Conservation (phyloP, 2,797 vertebrate genomes). For the Acrocephalus scirpaceus region DNA sequence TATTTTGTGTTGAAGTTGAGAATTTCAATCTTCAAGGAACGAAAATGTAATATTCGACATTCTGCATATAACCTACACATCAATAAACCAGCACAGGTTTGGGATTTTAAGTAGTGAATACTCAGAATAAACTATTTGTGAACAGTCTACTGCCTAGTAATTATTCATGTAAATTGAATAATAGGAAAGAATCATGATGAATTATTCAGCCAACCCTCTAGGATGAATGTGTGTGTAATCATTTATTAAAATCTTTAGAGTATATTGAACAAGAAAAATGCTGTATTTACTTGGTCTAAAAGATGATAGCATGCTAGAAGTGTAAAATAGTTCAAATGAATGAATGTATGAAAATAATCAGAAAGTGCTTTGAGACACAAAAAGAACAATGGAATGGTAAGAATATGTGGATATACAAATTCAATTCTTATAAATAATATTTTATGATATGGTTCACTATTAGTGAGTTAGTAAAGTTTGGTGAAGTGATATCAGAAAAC, state of each 20-base stretch:
- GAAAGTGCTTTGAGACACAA: background rate
- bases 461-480: background rate
- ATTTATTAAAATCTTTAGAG: constrained; percentile 37
- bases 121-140: constrained; percentile 3
- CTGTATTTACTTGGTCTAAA: constrained; percentile 1
- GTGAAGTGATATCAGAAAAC: background rate
- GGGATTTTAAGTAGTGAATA: background rate
- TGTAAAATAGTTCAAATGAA: background rate
- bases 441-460: background rate
- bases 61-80: background rate
- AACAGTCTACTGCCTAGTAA: background rate
- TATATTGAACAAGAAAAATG: background rate
- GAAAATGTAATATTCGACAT: background rate
- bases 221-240: background rate
- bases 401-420: background rate
- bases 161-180: constrained; percentile 56
- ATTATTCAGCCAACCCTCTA: constrained; percentile 10
- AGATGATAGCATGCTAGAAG: background rate
- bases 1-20: background rate
- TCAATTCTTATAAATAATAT: background rate
- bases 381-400: background rate
- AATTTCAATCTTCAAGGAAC: background rate
- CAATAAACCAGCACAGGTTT: background rate
- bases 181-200: background rate
- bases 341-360: background rate